These are phyloP conservation scores for Oikopleura dioica DNA, from an alignment of 23 tunicate species.

Conservation along the genomic window DNA sequence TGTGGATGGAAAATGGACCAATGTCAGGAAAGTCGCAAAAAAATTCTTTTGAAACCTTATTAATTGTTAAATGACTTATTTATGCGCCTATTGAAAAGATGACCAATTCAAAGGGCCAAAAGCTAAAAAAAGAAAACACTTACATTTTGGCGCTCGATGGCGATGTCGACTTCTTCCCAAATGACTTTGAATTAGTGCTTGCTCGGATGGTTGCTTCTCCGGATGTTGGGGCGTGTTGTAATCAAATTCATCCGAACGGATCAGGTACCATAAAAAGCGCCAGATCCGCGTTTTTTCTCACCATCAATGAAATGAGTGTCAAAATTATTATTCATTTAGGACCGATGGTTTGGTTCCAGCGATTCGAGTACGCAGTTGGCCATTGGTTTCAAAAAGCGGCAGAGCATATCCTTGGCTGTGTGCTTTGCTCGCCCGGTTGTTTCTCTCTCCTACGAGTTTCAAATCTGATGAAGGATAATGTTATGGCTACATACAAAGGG, in stretches of 20 bases:
- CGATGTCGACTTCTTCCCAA: background rate
- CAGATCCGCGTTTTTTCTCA: too few species aligned
- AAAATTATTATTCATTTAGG: too few species aligned
- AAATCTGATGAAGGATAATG: slow-evolving; percentile 11
- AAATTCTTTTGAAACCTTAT: too few species aligned
- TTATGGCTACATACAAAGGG: background rate
- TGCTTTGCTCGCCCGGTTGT: slow-evolving; percentile 14
- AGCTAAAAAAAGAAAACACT: slow-evolving; percentile 6
- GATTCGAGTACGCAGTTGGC: slow-evolving; percentile 14
- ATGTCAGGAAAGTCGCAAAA: too few species aligned
- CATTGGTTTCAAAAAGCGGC: slow-evolving; percentile 14
- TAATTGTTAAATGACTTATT: too few species aligned
- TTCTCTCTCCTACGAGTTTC: background rate
- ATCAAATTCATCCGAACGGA: slow-evolving; percentile 9
- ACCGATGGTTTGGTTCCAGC: slow-evolving; percentile 7
- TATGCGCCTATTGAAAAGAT: too few species aligned
- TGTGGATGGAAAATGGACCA: slow-evolving; percentile 6
- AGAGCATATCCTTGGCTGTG: slow-evolving; percentile 12
- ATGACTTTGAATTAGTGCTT: background rate
- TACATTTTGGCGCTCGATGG: slow-evolving; percentile 5
- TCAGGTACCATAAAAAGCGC: too few species aligned
- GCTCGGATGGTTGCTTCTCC: slow-evolving; percentile 6
- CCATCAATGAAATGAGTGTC: too few species aligned
- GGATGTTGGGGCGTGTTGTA: slow-evolving; percentile 8
- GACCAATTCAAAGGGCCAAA: background rate